A percentile compares a stretch with the other conserved stretches of the same genome.
Evolutionary conservation across 2,797 vertebrate species (phyloP).

Genomic region (Pogonophryne albipinna): DNA sequence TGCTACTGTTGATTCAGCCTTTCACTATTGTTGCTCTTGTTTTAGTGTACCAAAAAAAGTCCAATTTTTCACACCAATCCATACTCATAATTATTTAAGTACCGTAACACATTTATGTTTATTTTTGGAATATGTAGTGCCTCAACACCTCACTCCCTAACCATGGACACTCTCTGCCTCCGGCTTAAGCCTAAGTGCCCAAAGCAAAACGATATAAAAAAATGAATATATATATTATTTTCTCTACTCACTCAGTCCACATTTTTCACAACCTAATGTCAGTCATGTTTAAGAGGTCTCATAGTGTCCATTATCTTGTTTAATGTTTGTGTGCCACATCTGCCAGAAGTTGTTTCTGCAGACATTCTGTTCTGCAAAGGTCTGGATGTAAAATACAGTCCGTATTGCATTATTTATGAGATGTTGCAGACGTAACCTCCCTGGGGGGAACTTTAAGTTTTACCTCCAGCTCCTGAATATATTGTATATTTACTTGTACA

Average conservation of each 20-base stretch:
- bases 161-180: neutral
- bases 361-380: constrained; percentile 36
- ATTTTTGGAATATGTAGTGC: constrained; percentile 3
- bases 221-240: neutral
- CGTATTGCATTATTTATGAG: constrained; percentile 70
- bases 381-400: constrained; percentile 53
- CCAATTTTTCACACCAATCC: neutral
- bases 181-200: neutral
- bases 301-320: constrained; percentile 11
- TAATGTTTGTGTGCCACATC: constrained; percentile 20
- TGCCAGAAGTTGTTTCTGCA: constrained; percentile 11
- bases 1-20: neutral
- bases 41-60: neutral
- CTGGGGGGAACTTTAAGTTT: constrained; percentile 38
- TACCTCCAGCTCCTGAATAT: constrained; percentile 18
- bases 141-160: neutral
- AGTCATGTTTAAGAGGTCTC: neutral
- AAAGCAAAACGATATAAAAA: neutral
- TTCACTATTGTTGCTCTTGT: neutral
- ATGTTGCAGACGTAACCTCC: constrained; percentile 60
- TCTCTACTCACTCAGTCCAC: no score
- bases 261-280: neutral
- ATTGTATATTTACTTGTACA: constrained; percentile 40
- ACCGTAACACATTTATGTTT: neutral
- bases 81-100: neutral